phyloP scores from a whole-genome alignment of 2,113 vertebrate genomes.

The Eulemur rufifrons region DNA sequence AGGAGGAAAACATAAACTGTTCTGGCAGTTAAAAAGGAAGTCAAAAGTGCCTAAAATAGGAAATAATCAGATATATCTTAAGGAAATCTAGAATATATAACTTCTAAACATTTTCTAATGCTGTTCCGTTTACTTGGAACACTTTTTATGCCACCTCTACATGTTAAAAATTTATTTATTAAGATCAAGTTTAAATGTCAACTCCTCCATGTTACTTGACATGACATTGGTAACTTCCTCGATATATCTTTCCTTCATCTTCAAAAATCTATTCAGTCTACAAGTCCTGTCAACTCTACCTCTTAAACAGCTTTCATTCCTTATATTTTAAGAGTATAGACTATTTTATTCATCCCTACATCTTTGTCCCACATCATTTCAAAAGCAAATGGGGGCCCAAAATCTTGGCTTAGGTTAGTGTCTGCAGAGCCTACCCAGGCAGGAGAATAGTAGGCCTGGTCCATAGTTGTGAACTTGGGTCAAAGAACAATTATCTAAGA shows the following conservation, averaged over 20 bases:
- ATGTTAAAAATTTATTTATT: slow-evolving; percentile 10
- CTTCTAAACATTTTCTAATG: neutral
- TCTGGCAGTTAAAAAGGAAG: slow-evolving; percentile 19
- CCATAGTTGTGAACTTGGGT: neutral
- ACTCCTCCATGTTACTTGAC: neutral
- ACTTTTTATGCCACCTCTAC: neutral
- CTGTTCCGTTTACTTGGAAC: neutral
- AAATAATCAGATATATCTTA: neutral
- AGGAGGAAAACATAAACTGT: neutral
- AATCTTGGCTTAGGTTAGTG: neutral
- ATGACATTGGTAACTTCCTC: neutral
- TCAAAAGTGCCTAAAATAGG: slow-evolving; percentile 24
- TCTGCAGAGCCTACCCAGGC: neutral
- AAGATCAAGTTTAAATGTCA: slow-evolving; percentile 31
- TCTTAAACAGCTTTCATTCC: neutral
- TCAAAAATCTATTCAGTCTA: neutral
- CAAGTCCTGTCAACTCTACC: neutral
- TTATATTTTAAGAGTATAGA: neutral
- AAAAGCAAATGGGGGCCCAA: neutral
- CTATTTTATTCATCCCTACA: neutral
- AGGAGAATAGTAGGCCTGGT: neutral
- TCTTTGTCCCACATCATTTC: neutral
- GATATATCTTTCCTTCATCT: neutral
- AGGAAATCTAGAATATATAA: neutral
- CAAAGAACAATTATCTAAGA: slow-evolving; percentile 11